A percentile compares a stretch with the other conserved stretches of the same genome.
phyloP scores from a whole-genome alignment of 2,888 invertebrate genomes.

The Mycalesis mineus region DNA sequence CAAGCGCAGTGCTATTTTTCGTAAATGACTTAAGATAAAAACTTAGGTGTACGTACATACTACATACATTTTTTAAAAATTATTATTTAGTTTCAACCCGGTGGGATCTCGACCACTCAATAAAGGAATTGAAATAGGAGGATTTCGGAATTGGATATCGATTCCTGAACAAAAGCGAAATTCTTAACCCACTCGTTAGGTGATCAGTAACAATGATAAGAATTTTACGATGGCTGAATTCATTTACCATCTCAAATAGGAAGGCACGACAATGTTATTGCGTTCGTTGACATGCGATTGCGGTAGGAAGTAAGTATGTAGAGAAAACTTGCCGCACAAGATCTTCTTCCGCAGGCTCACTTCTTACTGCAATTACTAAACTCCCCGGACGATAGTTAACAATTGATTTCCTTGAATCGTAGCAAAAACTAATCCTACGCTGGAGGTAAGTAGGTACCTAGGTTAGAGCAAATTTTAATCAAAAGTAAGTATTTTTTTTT shows the following conservation, averaged over 20 bases:
- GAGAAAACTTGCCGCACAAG: conserved; percentile 40
- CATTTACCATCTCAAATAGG: neutral
- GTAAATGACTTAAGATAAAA: too few relatives aligned
- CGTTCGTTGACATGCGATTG: conserved; percentile 50
- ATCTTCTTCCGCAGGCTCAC: conserved; percentile 26
- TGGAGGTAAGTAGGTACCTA: neutral
- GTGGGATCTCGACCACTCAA: too few relatives aligned
- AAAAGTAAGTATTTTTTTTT: too few relatives aligned
- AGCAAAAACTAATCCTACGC: neutral
- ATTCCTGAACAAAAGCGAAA: too few relatives aligned
- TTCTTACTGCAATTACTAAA: conserved; percentile 29
- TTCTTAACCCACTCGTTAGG: too few relatives aligned
- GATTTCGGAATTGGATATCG: too few relatives aligned
- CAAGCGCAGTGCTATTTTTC: too few relatives aligned
- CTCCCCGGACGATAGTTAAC: conserved; percentile 39
- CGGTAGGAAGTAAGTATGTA: conserved; percentile 51
- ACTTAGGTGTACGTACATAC: too few relatives aligned
- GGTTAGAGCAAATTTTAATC: too few relatives aligned
- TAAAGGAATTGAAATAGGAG: too few relatives aligned
- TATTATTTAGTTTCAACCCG: too few relatives aligned
- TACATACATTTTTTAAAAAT: too few relatives aligned
- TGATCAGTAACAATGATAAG: neutral
- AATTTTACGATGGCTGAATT: neutral
- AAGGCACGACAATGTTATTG: conserved; percentile 33
- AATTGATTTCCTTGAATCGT: conserved; percentile 27